Percentiles rank a stretch among this genome's conserved stretches.
Evolutionary conservation across 2,113 vertebrate genomes (phyloP).

Genomic region (Connochaetes taurinus): DNA sequence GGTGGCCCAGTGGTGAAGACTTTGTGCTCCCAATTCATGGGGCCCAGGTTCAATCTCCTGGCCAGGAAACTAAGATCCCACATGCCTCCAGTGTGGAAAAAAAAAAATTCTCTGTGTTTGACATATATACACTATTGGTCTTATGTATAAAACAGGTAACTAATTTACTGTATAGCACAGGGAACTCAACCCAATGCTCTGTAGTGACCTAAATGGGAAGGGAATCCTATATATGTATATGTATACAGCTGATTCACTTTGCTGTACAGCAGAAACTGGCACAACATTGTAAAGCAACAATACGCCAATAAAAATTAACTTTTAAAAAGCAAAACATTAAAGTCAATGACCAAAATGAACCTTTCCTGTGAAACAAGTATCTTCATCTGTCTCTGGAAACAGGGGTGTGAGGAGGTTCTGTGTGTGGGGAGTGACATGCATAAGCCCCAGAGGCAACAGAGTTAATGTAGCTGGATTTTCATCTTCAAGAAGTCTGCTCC

Average conservation of each 20-base stretch:
- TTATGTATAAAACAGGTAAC: neutral
- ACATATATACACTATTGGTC: neutral
- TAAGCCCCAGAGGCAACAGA: fast-evolving
- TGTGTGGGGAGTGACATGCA: fast-evolving
- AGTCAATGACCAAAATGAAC: neutral
- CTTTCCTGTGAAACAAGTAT: neutral
- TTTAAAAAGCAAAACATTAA: neutral
- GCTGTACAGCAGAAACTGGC: neutral
- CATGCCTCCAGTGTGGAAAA: neutral
- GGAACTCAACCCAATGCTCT: neutral
- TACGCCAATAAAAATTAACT: neutral
- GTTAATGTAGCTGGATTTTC: fast-evolving
- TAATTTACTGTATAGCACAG: neutral
- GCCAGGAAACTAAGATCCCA: neutral
- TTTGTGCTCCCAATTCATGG: neutral
- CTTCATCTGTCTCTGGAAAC: fast-evolving
- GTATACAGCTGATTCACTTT: neutral
- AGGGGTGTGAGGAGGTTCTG: fast-evolving
- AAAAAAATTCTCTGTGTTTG: neutral
- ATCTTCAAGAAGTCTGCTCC: neutral
- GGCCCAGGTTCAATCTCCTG: neutral
- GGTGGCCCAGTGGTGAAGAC: neutral
- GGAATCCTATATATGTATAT: neutral
- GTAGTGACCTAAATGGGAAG: neutral
- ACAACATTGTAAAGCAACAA: neutral